A percentile compares a stretch with the other conserved stretches of the same genome.
These are phyloP conservation scores for Seriola dumerili DNA, from an alignment of 2,113 vertebrate species.

Conservation along the genomic window DNA sequence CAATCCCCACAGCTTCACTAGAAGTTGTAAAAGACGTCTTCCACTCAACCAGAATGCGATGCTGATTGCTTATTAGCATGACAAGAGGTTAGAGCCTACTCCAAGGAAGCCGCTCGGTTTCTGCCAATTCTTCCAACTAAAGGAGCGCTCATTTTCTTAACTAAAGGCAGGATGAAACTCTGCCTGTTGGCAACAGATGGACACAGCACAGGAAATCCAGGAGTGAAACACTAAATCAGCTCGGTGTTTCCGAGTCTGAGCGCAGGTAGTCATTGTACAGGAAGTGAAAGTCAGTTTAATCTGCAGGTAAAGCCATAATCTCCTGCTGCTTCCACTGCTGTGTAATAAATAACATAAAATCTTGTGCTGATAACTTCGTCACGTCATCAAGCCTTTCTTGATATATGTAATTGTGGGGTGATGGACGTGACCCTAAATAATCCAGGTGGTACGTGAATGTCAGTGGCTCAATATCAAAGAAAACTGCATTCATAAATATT, in stretches of 20 bases:
- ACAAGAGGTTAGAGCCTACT: conserved; percentile 63
- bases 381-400: neutral
- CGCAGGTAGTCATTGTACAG: neutral
- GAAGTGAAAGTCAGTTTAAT: conserved; percentile 1
- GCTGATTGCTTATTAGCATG: conserved; percentile 79
- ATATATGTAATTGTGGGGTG: neutral
- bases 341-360: neutral
- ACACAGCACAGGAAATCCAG: conserved; percentile 38
- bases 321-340: neutral
- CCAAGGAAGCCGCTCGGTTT: conserved; percentile 49
- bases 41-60: conserved; percentile 74
- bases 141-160: conserved; percentile 37
- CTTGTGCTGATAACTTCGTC: no score
- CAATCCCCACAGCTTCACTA: conserved; percentile 56
- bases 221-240: conserved; percentile 13
- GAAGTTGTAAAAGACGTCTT: conserved; percentile 63
- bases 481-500: conserved; percentile 46
- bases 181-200: conserved; percentile 46
- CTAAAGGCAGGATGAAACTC: conserved; percentile 29
- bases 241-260: conserved; percentile 16
- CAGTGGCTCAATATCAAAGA: conserved; percentile 49
- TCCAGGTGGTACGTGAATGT: conserved; percentile 30
- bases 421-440: conserved; percentile 13
- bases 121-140: conserved; percentile 55
- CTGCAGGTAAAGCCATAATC: conserved; percentile 2